A percentile compares a stretch with the other conserved stretches of the same genome.
Conservation (phyloP, 2,888 invertebrate species). For the Acleris literana region DNA sequence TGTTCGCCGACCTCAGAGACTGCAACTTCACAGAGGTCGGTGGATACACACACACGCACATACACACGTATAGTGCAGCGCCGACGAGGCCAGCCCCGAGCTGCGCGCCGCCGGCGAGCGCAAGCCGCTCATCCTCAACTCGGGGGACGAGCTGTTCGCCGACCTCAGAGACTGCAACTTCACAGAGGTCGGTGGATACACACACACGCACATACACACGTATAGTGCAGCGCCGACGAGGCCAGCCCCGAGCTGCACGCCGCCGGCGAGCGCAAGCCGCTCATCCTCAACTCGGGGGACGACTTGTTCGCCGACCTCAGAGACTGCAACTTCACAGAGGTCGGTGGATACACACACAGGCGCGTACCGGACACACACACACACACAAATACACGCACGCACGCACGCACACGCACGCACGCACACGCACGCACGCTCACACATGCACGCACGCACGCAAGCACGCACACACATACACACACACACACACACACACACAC, state of each 20-base stretch:
- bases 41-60: conserved; percentile 19
- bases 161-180: conserved; percentile 97
- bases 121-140: conserved; percentile 92
- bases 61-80: no score
- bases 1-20: conserved; percentile 95
- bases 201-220: no score
- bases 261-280: conserved; percentile 86
- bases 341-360: conserved; percentile 46
- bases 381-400: no score
- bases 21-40: conserved; percentile 93
- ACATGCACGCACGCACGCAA: no score
- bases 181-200: conserved; percentile 84
- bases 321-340: conserved; percentile 96
- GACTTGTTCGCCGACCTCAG: conserved; percentile 94
- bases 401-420: no score
- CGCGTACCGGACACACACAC: no score
- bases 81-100: conserved; percentile 84
- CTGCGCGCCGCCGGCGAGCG: conserved; percentile 85
- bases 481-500: no score
- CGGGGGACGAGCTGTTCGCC: conserved; percentile 93
- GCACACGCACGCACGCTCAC: no score
- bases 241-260: conserved; percentile 81
- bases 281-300: conserved; percentile 95
- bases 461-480: no score
- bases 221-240: conserved; percentile 86